Percentiles rank a stretch among this genome's conserved stretches.
Evolutionary conservation across 2,797 vertebrate species (phyloP).

Genomic region (Balearica regulorum): DNA sequence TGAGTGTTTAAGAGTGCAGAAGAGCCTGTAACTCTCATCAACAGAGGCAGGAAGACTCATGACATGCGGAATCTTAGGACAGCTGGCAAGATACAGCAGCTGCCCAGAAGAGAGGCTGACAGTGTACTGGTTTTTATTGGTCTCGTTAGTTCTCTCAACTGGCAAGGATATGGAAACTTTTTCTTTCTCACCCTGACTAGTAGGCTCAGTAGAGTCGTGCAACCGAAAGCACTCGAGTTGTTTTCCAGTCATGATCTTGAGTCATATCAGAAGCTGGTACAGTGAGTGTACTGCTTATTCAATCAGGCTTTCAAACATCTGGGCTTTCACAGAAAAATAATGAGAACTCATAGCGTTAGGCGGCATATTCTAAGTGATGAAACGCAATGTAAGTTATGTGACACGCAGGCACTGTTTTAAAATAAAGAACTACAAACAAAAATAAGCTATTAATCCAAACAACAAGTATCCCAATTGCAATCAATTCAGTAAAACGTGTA

Average conservation of each 20-base stretch:
- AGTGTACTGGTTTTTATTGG: neutral
- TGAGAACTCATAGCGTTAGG: neutral
- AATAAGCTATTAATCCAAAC: neutral
- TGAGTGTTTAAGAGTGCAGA: neutral
- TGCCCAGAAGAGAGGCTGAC: neutral
- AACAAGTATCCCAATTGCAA: neutral
- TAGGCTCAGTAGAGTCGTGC: neutral
- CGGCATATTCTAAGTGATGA: neutral
- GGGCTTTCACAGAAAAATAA: neutral
- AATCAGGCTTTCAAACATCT: neutral
- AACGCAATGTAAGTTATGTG: neutral
- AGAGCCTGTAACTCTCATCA: neutral
- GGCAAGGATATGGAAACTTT: neutral
- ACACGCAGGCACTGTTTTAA: neutral
- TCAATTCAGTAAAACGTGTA: neutral
- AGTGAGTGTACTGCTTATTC: neutral
- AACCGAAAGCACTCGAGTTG: neutral
- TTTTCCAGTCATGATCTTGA: conserved; percentile 5
- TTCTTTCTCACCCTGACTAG: neutral
- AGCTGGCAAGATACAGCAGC: neutral
- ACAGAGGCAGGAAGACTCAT: neutral
- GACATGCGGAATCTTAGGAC: neutral
- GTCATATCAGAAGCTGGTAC: neutral
- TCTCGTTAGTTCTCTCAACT: neutral
- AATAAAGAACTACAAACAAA: conserved; percentile 2